Base-by-base conservation (phyloP, 2,888 invertebrate species). In the Trichopoda pennipes region DNA sequence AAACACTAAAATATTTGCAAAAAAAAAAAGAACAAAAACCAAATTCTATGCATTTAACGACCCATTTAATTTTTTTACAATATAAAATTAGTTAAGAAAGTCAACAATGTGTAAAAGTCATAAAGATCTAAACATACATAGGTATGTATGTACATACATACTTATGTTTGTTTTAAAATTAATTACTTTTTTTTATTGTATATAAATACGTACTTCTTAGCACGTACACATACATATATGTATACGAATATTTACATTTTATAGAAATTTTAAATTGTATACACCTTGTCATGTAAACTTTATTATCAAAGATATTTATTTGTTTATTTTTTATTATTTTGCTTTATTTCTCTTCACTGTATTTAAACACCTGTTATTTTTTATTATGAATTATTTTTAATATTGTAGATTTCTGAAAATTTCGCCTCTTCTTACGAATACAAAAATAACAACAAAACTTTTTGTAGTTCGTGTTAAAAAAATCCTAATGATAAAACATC, bases 361-460 rank as follows among this genome's bases (percentile, higher is more conserved):
- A 70, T 55, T 21, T 38, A 63, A 73, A 79, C 79, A 79, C 79
- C 79, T 80, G 75, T 75, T 80, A 21, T 68, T 44, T 63, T 35
- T 77, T 81, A 49, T 77, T 66, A 72, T 35, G 61, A 76, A 81
- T 73, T 68, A 68, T 68, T 38, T 61, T 79, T 53, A 61, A 38
- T 51, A 61, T 51, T 60, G 64, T 44, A 70, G 44, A 66, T 51
- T 75, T 75, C 44, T 69, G 51, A 17, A 74, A 66, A 76, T 68
- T 60, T 68, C 51, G 23, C 21, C n/a, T 23, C 17, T 63, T 81
- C 38, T 10, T 38, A 38, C 55, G 58, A 74, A 63, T 38, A 66
- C 38, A 75, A 44, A 61, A 44, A 21, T 17, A 55, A 69, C 23
- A 60, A 38, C 14, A 75, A 63, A 32, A 49, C 69, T 53, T 23